Base-by-base conservation (phyloP, 2,797 vertebrate species). In the Danionella dracula region DNA sequence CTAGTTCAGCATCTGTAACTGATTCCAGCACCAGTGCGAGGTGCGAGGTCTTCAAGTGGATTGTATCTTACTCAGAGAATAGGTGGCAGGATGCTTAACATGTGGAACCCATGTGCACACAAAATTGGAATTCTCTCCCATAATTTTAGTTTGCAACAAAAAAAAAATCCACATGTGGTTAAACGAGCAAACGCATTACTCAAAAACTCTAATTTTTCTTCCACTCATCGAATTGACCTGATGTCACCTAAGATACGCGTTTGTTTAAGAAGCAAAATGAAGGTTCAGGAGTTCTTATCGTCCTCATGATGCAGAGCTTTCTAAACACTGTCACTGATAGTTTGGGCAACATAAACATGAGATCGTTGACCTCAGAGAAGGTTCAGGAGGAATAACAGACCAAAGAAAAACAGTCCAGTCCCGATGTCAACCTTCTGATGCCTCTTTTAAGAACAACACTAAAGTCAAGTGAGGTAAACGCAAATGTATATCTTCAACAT, bases 1-100 rank as follows among this genome's bases (percentile, higher is more conserved):
- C 70, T 62, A 73, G 38, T 27, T n/a, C 46, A 16, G 51, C 74
- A 76, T 73, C 70, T 76, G 74, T 57, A 68, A 73, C 19, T 44
- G 62, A 73, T 76, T 70, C 41, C 29, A 41, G 57, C 45, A 20
- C 34, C 45, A 62, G 74, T 66, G 50, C 34, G 54, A 40, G 31
- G 63, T 20, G 54, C 34, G 31, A 66, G 41, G 40, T 73, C 71
- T 64, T 60, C 56, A 66, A 67, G 50, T 27, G 57, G 70, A 67
- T 56, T 68, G 58, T 60, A 32, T 64, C 59, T 59, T 65, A 73
- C 53, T 53, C 54, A 66, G 13, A 66, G 53, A 53, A 66, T 44
- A 45, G 54, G 59, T 41, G 59, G 32, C 42, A 29, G 41, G 55
- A 60, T 45, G 35, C 45, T 4, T 13, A 40, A 51, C 61, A 65